Evolutionary conservation across 2,113 vertebrate species (phyloP).

Genomic region (Salvelinus sp.): DNA sequence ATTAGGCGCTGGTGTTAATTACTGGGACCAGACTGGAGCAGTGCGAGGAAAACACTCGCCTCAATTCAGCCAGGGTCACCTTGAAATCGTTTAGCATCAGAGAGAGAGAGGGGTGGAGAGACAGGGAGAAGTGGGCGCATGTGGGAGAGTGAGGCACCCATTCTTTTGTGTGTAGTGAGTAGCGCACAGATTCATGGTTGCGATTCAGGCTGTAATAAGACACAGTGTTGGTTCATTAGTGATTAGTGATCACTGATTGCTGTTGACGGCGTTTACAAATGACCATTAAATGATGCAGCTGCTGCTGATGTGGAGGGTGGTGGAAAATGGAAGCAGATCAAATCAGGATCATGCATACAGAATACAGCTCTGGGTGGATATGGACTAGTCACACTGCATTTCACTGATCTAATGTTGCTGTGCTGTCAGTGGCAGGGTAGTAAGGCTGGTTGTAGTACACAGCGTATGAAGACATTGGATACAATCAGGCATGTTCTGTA

Average conservation of each 20-base stretch:
- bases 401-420: too few relatives aligned
- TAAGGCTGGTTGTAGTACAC: too few relatives aligned
- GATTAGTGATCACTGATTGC: background rate
- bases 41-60: constrained; percentile 63
- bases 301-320: constrained; percentile 16
- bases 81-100: constrained; percentile 74
- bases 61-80: constrained; percentile 81
- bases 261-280: constrained; percentile 5
- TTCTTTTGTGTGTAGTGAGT: too few relatives aligned
- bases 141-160: background rate
- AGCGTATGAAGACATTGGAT: too few relatives aligned
- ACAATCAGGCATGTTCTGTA: too few relatives aligned
- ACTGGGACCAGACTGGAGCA: constrained; percentile 85
- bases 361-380: background rate
- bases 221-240: background rate
- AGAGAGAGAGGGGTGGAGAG: constrained; percentile 32
- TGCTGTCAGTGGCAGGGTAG: too few relatives aligned
- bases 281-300: constrained; percentile 10
- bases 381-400: background rate
- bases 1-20: constrained; percentile 97
- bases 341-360: background rate
- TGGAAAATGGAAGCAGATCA: constrained; percentile 28
- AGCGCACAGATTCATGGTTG: too few relatives aligned
- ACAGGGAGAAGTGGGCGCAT: constrained; percentile 29
- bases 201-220: background rate